phyloP scores from a whole-genome alignment of 2,797 vertebrate genomes.

The Rousettus madagascariensis region DNA sequence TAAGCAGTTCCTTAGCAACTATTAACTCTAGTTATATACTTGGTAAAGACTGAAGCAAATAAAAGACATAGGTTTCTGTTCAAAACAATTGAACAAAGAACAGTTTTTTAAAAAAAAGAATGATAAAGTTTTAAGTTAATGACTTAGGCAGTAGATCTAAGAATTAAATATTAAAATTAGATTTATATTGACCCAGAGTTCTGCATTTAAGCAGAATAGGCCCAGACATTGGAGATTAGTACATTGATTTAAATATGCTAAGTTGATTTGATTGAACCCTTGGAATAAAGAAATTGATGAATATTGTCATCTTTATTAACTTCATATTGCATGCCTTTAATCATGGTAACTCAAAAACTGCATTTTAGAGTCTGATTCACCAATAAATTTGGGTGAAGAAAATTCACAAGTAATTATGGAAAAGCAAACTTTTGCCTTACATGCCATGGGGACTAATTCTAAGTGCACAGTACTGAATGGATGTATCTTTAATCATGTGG shows the following conservation, averaged over 20 bases:
- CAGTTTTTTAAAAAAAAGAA: background rate
- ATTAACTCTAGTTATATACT: background rate
- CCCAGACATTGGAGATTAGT: background rate
- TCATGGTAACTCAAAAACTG: background rate
- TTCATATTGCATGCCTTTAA: background rate
- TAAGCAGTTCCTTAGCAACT: background rate
- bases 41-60: background rate
- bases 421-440: background rate
- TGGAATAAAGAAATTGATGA: background rate
- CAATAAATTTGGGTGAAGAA: slow-evolving; percentile 9
- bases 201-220: background rate
- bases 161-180: slow-evolving; percentile 15
- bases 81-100: background rate
- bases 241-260: background rate
- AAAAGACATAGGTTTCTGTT: background rate
- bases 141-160: background rate
- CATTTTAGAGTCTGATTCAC: background rate
- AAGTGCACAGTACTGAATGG: background rate
- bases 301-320: background rate
- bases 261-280: slow-evolving; percentile 7
- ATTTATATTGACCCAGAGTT: background rate
- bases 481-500: slow-evolving; percentile 68
- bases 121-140: background rate
- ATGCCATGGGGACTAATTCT: background rate
- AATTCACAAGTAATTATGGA: background rate